Base-by-base conservation (phyloP, 2,888 invertebrate species). In the Apeira syringaria region DNA sequence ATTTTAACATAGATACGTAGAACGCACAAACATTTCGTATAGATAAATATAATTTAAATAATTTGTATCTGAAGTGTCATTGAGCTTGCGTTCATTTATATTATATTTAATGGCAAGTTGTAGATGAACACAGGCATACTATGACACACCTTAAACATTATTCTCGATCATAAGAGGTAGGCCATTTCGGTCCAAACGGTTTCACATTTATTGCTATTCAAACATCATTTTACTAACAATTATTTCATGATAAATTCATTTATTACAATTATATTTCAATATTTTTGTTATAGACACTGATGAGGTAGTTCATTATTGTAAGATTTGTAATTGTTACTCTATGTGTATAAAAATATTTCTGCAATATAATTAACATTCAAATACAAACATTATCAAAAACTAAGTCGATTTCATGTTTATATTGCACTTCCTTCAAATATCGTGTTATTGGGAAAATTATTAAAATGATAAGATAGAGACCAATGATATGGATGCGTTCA, bases 331-430 rank as follows among this genome's bases (percentile, higher is more conserved):
- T 37, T 80, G 80, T 80, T 61, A 78, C 70, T 76, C 74, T 80
- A 80, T 79, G 68, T 82, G 80, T 89, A 88, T 89, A 89, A 89
- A 89, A 89, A 89, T 89, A 89, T 79, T 87, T 88, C 75, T 85
- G 87, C 74, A 81, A 84, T 87, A 87, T 85, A 86, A 80, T 83
- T 70, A 87, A 89, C 88, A 85, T 82, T 83, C 63, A 87, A 86
- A 86, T 87, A 87, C 82, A 83, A 87, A 84, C 80, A 84, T 80
- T 83, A 87, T 85, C 81, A 85, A 85, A 68, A 85, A 85, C 79
- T 79, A 80, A 74, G 66, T 82, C 69, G 72, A 75, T 76, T 71
- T 64, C 72, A 78, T 81, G 80, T 80, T 77, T 82, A 84, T 82
- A 86, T 82, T 86, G 84, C 84, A 84, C 81, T 73, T 71, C 68